Evolutionary conservation across 2,888 invertebrate genomes (phyloP), one percentile per base, ranked within the genome.

Genomic region (Drosophila lacicola): DNA sequence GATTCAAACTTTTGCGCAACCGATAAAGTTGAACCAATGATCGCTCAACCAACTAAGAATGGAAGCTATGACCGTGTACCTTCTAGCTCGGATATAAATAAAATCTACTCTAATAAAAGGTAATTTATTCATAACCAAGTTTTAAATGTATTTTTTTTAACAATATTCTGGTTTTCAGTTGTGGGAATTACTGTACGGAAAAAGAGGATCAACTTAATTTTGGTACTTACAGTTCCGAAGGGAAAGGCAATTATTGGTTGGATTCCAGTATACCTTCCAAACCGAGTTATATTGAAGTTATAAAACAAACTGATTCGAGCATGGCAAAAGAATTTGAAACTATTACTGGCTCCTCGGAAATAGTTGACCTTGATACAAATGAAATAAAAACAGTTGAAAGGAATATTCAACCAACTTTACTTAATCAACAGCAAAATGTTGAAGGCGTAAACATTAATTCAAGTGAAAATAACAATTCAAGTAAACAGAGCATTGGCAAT

Each of bases 381-480:
- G 92, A 92, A 85, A 92, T 92, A n/a, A 91, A 92, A 74, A 91
- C 90, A 8, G 87, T 92, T 8, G 91, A 92, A 79, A 88, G 92
- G 4, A 89, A 83, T 42, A 88, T 90, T 14, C 88, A 84, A 54
- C 61, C 82, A 41, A 67, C 70, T 36, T 49, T 63, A 19, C 44
- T 73, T 54, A 67, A 64, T 53, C 74, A 63, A 60, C 70, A 66
- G 47, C 58, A 62, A 49, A 68, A 62, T 57, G 64, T 45, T 50
- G 41, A 75, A 29, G 55, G 41, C 60, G 21, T 53, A 14, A 51
- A 74, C 3, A 51, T 55, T 9, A 79, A 69, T 14, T 8, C 56
- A 4, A 47, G 36, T n/a, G 82, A 80, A 4, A 67, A 70, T 50
- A 61, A 21, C 29, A 49, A 54, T 25, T 50, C 56, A 54, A 74